Conservation (phyloP, 2,797 vertebrate species). For the Myripristis murdjan region DNA sequence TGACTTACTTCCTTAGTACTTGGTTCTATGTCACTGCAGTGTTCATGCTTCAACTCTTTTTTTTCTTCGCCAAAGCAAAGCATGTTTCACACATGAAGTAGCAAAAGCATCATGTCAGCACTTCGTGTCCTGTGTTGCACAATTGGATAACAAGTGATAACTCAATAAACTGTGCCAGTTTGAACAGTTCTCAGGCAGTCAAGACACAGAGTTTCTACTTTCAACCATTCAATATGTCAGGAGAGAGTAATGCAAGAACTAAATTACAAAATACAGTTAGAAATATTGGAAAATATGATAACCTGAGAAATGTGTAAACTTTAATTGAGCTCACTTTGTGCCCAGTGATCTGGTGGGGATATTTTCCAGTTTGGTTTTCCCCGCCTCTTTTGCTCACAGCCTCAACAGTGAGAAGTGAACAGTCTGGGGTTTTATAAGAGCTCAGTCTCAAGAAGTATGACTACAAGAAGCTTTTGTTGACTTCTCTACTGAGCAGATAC, state of each 20-base stretch:
- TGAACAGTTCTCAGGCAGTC: not conserved
- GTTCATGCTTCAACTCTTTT: too few relatives aligned
- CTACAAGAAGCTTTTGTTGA: slow-evolving; percentile 26
- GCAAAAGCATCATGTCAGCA: slow-evolving; percentile 39
- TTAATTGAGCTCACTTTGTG: not conserved
- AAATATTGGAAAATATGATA: not conserved
- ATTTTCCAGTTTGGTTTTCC: not conserved
- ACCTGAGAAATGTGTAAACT: not conserved
- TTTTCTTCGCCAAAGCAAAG: not conserved
- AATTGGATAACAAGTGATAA: slow-evolving; percentile 52
- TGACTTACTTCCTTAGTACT: not conserved
- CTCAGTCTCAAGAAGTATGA: not conserved
- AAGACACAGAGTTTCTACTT: not conserved
- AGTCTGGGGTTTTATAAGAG: not conserved
- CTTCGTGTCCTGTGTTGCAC: slow-evolving; percentile 49
- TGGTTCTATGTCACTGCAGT: not conserved
- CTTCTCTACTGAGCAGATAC: slow-evolving; percentile 14
- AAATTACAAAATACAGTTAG: not conserved
- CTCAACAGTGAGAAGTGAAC: not conserved
- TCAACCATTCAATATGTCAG: not conserved
- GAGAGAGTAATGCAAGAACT: not conserved
- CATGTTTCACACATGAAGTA: slow-evolving; percentile 7
- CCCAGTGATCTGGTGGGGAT: not conserved
- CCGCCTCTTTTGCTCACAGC: not conserved
- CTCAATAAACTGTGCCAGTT: slow-evolving; percentile 31